These are phyloP conservation scores for Lithophane ornitopus DNA, from an alignment of 2,888 invertebrate species.

Conservation along the genomic window DNA sequence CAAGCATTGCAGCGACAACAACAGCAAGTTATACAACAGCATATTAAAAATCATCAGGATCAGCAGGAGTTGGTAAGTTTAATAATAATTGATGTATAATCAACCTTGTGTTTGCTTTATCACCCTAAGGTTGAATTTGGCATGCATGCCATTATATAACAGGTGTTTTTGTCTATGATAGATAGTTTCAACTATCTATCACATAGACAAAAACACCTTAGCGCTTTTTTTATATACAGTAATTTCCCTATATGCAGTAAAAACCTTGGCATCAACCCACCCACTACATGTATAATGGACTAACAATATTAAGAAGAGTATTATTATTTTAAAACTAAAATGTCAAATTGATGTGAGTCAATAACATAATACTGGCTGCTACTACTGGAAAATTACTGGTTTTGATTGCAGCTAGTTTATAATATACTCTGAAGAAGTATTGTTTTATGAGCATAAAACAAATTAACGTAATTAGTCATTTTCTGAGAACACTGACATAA, in stretches of 20 bases:
- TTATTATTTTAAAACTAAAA: background rate
- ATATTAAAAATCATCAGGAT: slow-evolving; percentile 90
- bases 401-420: slow-evolving; percentile 6
- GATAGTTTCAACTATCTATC: background rate
- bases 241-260: background rate
- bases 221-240: background rate
- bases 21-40: slow-evolving; percentile 91
- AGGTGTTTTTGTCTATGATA: background rate
- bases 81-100: background rate
- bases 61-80: slow-evolving; percentile 85
- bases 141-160: background rate
- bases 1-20: slow-evolving; percentile 85
- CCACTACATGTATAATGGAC: background rate
- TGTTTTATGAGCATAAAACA: slow-evolving; percentile 3
- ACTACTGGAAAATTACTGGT: background rate
- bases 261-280: background rate
- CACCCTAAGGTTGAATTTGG: background rate
- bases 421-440: slow-evolving; percentile 14
- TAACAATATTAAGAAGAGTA: background rate
- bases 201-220: too few species aligned
- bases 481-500: background rate
- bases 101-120: background rate
- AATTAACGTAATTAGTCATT: background rate
- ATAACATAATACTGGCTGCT: background rate
- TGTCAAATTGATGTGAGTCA: background rate